Percentiles rank a stretch among this genome's conserved stretches.
Conservation (phyloP, 2,797 vertebrate genomes). For the Corythornis leucogaster region DNA sequence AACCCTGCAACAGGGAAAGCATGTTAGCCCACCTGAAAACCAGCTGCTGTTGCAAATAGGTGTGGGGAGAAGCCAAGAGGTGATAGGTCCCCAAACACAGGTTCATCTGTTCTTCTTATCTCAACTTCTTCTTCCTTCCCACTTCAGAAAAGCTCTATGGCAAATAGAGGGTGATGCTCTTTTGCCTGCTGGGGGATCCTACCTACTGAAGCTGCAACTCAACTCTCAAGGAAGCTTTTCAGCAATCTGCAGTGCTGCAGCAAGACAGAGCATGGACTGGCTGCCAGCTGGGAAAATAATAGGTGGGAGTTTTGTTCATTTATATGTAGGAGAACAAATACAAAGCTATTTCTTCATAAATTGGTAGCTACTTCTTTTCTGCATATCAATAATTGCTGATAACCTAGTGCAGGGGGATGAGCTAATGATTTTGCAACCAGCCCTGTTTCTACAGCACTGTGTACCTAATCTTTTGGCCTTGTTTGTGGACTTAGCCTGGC, state of each 20-base stretch:
- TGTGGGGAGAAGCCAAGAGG: neutral
- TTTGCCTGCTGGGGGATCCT: neutral
- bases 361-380: neutral
- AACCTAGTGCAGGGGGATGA: neutral
- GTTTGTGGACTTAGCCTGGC: neutral
- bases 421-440: neutral
- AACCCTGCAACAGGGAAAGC: neutral
- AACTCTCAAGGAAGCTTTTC: slow-evolving; percentile 47
- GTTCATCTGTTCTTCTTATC: neutral
- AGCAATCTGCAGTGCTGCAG: neutral
- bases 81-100: neutral
- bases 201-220: neutral
- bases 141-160: neutral
- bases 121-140: neutral
- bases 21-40: neutral
- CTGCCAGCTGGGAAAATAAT: slow-evolving; percentile 52
- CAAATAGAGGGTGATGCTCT: neutral
- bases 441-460: neutral
- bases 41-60: neutral
- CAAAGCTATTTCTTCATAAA: neutral
- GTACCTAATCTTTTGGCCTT: neutral
- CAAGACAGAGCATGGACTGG: neutral
- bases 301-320: neutral
- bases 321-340: neutral
- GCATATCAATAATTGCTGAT: neutral